Evolutionary conservation across 2,888 invertebrate species (phyloP).

Genomic region (Sminthurides aquaticus): DNA sequence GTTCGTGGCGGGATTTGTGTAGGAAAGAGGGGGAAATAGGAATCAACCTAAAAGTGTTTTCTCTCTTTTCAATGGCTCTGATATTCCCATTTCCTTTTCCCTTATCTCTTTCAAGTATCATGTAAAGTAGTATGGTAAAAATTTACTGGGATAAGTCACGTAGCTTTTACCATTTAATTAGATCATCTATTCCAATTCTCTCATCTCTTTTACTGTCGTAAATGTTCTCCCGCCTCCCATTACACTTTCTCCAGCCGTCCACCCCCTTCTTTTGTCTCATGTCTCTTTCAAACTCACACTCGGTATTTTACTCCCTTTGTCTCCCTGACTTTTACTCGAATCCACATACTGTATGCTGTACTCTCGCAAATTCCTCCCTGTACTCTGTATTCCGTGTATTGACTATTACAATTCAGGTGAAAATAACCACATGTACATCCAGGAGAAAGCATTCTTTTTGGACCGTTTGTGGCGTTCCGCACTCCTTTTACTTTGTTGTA

Average conservation of each 20-base stretch:
- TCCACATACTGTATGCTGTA: too few species aligned
- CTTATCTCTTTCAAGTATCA: neutral
- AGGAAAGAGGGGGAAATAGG: neutral
- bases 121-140: slow-evolving; percentile 24
- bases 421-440: too few species aligned
- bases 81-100: neutral
- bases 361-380: too few species aligned
- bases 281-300: too few species aligned
- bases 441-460: too few species aligned
- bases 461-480: too few species aligned
- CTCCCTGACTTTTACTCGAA: too few species aligned
- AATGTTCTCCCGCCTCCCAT: neutral
- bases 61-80: neutral
- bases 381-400: too few species aligned
- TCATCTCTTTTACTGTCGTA: neutral
- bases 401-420: too few species aligned
- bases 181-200: slow-evolving; percentile 13
- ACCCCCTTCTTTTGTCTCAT: too few species aligned
- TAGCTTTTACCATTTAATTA: slow-evolving; percentile 23
- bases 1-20: neutral
- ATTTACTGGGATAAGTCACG: slow-evolving; percentile 19
- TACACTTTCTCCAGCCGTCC: neutral
- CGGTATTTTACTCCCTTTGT: too few species aligned
- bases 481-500: too few species aligned
- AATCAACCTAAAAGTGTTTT: neutral